phyloP scores from a whole-genome alignment of 2,113 vertebrate species.

The Cyanocitta stelleri region DNA sequence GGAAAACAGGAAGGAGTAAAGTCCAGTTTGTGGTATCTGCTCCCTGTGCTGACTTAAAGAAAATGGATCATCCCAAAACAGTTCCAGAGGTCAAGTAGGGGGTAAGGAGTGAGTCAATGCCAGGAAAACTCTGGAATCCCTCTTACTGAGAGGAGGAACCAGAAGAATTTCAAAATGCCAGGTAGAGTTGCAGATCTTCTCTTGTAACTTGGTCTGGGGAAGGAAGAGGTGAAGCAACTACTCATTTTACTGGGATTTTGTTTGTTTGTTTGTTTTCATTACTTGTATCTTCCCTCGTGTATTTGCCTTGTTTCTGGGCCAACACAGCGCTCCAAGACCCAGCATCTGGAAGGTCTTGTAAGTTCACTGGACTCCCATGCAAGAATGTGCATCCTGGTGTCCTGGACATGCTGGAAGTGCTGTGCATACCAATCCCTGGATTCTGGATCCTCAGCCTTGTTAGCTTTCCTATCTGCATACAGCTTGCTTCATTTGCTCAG shows the following conservation, averaged over 20 bases:
- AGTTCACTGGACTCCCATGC: conserved; percentile 33
- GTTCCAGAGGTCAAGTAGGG: neutral
- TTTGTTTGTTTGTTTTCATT: conserved; percentile 12
- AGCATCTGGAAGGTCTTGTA: conserved; percentile 29
- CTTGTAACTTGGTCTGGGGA: neutral
- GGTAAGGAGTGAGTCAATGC: neutral
- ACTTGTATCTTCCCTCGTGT: neutral
- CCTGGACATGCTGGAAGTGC: neutral
- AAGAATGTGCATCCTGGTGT: conserved; percentile 11
- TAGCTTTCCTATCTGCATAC: neutral
- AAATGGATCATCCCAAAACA: conserved; percentile 1
- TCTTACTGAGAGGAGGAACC: neutral
- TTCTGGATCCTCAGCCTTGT: neutral
- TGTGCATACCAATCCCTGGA: neutral
- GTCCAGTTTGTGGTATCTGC: neutral
- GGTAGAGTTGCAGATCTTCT: neutral
- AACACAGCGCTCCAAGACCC: neutral
- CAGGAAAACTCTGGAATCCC: neutral
- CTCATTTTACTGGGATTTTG: neutral
- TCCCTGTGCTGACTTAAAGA: neutral
- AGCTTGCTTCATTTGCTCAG: neutral
- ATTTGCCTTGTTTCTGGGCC: neutral
- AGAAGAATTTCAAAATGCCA: neutral
- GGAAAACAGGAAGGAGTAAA: neutral
- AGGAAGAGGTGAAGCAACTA: neutral